These are phyloP conservation scores for Petrolisthes manimaculis DNA, from an alignment of 2,888 invertebrate species.

Conservation along the genomic window DNA sequence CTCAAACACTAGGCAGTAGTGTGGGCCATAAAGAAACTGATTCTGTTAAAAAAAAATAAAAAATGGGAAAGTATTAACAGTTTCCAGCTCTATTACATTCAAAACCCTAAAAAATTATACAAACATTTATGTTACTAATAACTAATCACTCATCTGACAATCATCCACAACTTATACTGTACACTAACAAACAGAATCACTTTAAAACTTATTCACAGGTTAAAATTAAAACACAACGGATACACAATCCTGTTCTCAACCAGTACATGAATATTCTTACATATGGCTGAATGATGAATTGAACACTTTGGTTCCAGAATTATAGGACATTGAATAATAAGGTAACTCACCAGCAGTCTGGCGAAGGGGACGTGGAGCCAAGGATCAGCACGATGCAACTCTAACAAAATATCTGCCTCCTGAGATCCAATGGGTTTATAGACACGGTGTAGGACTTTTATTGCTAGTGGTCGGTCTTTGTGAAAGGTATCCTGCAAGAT, in stretches of 20 bases:
- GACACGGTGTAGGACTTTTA: conserved; percentile 64
- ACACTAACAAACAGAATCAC: too few relatives aligned
- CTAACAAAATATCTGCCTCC: conserved; percentile 64
- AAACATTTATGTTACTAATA: too few relatives aligned
- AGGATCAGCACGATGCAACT: conserved; percentile 65
- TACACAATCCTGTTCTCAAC: neutral
- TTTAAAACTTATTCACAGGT: too few relatives aligned
- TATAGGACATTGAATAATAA: neutral
- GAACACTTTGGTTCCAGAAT: neutral
- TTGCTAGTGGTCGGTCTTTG: conserved; percentile 61
- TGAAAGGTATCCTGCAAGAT: conserved; percentile 61
- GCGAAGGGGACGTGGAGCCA: conserved; percentile 65
- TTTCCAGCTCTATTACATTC: neutral
- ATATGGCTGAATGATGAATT: neutral
- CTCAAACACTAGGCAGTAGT: conserved; percentile 65
- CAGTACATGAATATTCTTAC: neutral
- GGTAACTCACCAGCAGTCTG: conserved; percentile 56
- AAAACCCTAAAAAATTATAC: neutral
- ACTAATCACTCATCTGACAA: too few relatives aligned
- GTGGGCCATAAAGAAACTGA: conserved; percentile 65
- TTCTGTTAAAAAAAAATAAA: conserved; percentile 40
- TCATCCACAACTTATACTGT: too few relatives aligned
- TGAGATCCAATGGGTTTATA: conserved; percentile 66
- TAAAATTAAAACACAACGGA: neutral
- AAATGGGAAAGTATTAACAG: neutral